Conservation (phyloP, 2,113 vertebrate genomes). For the Pterocles orientalis region DNA sequence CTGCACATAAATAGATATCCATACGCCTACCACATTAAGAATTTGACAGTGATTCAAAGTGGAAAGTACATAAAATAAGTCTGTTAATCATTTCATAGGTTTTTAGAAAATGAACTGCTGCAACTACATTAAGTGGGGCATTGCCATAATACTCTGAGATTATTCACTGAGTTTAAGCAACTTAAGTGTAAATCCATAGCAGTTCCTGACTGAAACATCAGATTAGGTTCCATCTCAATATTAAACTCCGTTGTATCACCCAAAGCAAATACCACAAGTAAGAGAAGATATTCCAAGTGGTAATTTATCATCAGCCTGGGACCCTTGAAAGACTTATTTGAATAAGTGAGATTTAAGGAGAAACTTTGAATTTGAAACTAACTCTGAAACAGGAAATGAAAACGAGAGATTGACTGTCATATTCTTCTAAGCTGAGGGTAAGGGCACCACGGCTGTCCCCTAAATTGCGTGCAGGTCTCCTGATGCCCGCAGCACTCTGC, state of each 20-base stretch:
- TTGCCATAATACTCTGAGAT: background rate
- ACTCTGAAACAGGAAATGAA: background rate
- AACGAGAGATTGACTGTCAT: background rate
- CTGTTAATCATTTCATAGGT: background rate
- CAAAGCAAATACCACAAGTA: background rate
- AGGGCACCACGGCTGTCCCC: background rate
- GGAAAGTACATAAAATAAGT: background rate
- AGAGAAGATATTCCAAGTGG: background rate
- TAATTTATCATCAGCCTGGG: background rate
- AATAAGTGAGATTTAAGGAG: background rate
- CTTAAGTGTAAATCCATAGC: background rate
- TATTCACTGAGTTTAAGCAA: background rate
- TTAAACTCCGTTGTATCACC: background rate
- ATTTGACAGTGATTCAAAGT: background rate
- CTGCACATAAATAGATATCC: slow-evolving; percentile 62
- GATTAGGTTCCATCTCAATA: background rate
- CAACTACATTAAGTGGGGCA: background rate
- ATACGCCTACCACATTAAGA: background rate
- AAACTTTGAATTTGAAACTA: background rate
- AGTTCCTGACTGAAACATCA: background rate
- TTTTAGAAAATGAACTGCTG: background rate
- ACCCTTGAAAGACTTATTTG: background rate
- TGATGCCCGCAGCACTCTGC: background rate
- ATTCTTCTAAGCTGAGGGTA: background rate
- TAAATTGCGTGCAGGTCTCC: background rate